A percentile compares a stretch with the other conserved stretches of the same genome.
Evolutionary conservation across 2,888 invertebrate genomes (phyloP).

Genomic region (Erpobdella octoculata): DNA sequence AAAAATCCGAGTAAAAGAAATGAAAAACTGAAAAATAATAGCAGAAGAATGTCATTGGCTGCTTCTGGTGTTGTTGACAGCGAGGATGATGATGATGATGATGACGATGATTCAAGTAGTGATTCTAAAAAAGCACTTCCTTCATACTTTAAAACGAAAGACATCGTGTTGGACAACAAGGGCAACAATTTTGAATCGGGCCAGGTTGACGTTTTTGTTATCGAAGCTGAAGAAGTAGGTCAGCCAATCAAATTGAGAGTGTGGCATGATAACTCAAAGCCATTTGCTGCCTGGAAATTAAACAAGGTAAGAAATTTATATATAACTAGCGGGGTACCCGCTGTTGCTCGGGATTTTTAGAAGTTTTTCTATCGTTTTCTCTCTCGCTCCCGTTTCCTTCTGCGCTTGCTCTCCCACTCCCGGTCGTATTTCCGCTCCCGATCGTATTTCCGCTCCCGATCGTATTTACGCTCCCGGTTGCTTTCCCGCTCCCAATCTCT

Average conservation of each 20-base stretch:
- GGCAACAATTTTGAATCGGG: conserved; percentile 50
- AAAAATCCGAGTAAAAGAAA: neutral
- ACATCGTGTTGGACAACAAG: conserved; percentile 46
- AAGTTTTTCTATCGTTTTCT: no score
- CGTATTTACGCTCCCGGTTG: no score
- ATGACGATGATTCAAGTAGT: neutral
- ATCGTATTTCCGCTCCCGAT: no score
- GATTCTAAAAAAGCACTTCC: neutral
- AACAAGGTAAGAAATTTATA: conserved; percentile 42
- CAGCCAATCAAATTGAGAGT: conserved; percentile 50
- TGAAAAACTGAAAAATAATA: neutral
- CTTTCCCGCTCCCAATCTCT: no score
- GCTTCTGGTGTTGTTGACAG: neutral
- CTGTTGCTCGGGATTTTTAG: neutral
- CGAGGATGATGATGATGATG: no score
- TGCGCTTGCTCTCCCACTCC: no score
- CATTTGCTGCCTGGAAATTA: conserved; percentile 51
- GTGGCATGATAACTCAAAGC: conserved; percentile 49
- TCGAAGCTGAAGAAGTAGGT: conserved; percentile 47
- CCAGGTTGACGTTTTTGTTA: conserved; percentile 47
- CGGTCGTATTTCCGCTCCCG: no score
- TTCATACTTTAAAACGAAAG: conserved; percentile 31
- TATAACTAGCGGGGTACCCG: no score
- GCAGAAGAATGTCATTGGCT: neutral
- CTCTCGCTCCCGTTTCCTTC: no score